Conservation (phyloP, 2,888 invertebrate genomes). For the Nomada fabriciana region DNA sequence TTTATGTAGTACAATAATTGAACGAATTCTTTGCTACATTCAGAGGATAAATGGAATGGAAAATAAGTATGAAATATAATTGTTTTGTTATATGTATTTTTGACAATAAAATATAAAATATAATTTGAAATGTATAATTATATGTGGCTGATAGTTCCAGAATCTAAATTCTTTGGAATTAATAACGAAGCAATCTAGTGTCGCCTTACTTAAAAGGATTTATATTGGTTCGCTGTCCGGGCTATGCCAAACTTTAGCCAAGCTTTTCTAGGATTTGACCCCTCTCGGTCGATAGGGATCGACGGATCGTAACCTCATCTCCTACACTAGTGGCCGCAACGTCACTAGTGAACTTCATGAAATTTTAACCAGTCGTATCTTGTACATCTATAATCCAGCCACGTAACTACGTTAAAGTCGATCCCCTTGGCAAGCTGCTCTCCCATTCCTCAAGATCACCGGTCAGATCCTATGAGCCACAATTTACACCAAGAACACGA, state of each 20-base stretch:
- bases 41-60: no score
- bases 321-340: background rate
- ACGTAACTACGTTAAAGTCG: background rate
- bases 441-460: background rate
- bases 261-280: slow-evolving; percentile 4
- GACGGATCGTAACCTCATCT: slow-evolving; percentile 17
- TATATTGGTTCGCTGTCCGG: background rate
- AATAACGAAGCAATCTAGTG: background rate
- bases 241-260: background rate
- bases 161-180: no score
- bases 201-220: background rate
- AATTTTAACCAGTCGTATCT: slow-evolving; percentile 4
- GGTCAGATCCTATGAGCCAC: background rate
- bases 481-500: background rate
- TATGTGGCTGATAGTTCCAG: no score
- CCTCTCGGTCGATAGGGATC: background rate
- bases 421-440: background rate
- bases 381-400: background rate
- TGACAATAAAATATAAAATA: no score
- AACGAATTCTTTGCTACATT: no score
- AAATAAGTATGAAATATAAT: no score
- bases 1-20: no score
- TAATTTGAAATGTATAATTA: no score
- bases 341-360: background rate
- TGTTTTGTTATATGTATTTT: no score